Percentiles rank a stretch among this genome's conserved stretches.
Conservation (phyloP, 1,140 invertebrate genomes). For the Pantala flavescens region DNA sequence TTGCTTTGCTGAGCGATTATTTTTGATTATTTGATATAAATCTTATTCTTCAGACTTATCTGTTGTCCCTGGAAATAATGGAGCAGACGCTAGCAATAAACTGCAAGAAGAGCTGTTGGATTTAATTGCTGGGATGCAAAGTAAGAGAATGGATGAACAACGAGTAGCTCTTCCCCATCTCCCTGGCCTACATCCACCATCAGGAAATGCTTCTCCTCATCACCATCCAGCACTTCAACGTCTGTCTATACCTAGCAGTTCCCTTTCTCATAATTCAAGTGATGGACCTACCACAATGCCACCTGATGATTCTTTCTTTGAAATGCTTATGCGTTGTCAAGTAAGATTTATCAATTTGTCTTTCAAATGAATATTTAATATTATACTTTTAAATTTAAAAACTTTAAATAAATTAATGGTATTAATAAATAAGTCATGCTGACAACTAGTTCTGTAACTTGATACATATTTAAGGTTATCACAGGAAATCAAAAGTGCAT, state of each 20-base stretch:
- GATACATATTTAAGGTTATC: too few species aligned
- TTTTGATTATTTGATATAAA: not conserved
- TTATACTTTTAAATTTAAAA: too few species aligned
- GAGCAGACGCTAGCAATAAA: not conserved
- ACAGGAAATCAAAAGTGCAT: too few species aligned
- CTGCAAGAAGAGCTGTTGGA: conserved; percentile 61
- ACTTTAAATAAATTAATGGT: too few species aligned
- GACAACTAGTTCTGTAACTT: too few species aligned
- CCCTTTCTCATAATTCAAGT: conserved; percentile 30
- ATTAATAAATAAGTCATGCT: too few species aligned
- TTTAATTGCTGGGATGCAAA: conserved; percentile 82
- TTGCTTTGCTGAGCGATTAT: not conserved
- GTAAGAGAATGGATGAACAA: conserved; percentile 87
- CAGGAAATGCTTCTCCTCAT: conserved; percentile 27
- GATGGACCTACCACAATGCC: conserved; percentile 37
- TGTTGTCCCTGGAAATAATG: not conserved
- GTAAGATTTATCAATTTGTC: conserved; percentile 35
- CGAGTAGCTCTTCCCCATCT: conserved; percentile 68
- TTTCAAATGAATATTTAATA: too few species aligned
- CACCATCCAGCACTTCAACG: conserved; percentile 23
- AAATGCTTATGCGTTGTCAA: conserved; percentile 90
- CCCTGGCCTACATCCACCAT: conserved; percentile 41
- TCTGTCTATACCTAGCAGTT: not conserved
- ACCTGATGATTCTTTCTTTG: conserved; percentile 86
- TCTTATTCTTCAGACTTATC: not conserved